Conservation (phyloP, 2,888 invertebrate species). For the Elysia crispata region DNA sequence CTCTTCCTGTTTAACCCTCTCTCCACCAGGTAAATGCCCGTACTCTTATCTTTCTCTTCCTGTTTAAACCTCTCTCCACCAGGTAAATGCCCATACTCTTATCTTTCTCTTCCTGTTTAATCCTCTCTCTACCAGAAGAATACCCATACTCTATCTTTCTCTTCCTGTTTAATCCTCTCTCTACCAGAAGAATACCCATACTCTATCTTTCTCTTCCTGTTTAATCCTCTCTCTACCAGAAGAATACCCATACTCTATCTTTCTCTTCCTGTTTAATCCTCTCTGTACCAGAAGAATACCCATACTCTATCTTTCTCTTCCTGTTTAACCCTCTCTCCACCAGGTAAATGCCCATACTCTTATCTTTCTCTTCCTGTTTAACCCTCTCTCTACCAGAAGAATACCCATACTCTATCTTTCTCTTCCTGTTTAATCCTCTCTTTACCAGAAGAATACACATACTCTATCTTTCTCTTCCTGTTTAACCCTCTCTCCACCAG, state of each 20-base stretch:
- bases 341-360: too few relatives aligned
- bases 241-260: too few relatives aligned
- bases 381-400: too few relatives aligned
- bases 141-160: constrained; percentile 33
- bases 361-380: too few relatives aligned
- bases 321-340: constrained; percentile 20
- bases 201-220: too few relatives aligned
- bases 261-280: too few relatives aligned
- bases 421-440: too few relatives aligned
- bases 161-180: constrained; percentile 19
- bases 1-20: too few relatives aligned
- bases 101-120: too few relatives aligned
- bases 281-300: constrained; percentile 10
- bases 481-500: constrained; percentile 18
- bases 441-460: constrained; percentile 19
- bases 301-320: constrained; percentile 23
- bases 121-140: not conserved
- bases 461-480: constrained; percentile 24
- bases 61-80: constrained; percentile 26
- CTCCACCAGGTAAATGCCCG: constrained; percentile 26
- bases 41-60: constrained; percentile 22
- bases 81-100: too few relatives aligned
- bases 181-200: constrained; percentile 27
- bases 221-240: too few relatives aligned
- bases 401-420: too few relatives aligned